Evolutionary conservation across 2,113 vertebrate genomes (phyloP).

Genomic region (Hemiprocne comata): DNA sequence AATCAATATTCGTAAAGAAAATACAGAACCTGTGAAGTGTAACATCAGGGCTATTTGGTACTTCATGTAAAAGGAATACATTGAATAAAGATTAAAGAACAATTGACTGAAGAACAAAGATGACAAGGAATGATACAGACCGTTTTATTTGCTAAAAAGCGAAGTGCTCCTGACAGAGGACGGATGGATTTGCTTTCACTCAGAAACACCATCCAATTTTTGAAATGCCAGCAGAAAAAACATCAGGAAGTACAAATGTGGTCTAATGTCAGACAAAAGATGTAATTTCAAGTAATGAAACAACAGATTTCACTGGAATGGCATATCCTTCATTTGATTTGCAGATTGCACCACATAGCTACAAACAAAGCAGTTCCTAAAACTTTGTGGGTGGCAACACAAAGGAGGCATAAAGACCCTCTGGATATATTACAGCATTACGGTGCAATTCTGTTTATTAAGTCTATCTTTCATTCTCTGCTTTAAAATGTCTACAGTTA

Average conservation of each 20-base stretch:
- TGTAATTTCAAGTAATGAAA: conserved; percentile 4
- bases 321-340: conserved; percentile 14
- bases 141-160: neutral
- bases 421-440: conserved; percentile 36
- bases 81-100: neutral
- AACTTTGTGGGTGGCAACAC: conserved; percentile 51
- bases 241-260: neutral
- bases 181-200: neutral
- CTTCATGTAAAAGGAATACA: neutral
- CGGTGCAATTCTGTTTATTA: conserved; percentile 9
- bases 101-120: neutral
- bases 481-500: neutral
- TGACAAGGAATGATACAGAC: neutral
- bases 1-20: neutral
- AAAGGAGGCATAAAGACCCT: neutral
- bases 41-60: neutral
- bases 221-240: conserved; percentile 39
- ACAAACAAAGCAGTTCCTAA: conserved; percentile 12
- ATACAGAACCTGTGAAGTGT: neutral
- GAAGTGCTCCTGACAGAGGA: neutral
- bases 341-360: conserved; percentile 22
- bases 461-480: conserved; percentile 4
- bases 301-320: conserved; percentile 3
- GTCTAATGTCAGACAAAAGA: conserved; percentile 18
- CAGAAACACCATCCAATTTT: neutral